phyloP scores from a whole-genome alignment of 2,113 vertebrate species.

The Ceratotherium simum region DNA sequence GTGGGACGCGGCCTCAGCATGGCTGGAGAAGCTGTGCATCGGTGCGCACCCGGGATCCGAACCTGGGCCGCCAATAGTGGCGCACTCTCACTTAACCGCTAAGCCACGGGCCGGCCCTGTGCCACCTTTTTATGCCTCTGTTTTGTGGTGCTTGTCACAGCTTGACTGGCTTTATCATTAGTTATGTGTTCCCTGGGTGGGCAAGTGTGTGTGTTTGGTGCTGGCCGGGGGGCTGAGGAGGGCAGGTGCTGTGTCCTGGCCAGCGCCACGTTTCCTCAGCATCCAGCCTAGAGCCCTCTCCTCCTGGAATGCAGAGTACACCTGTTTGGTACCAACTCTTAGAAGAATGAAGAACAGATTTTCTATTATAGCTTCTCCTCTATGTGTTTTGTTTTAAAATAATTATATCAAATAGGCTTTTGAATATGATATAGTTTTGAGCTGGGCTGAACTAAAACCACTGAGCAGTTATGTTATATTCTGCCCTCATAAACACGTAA shows the following conservation, averaged over 20 bases:
- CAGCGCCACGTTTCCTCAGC: background rate
- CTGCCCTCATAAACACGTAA: conserved; percentile 6
- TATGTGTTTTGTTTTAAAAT: conserved; percentile 54
- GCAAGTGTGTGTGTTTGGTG: background rate
- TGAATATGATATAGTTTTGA: conserved; percentile 34
- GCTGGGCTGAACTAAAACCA: conserved; percentile 29
- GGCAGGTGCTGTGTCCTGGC: background rate
- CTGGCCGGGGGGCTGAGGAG: background rate
- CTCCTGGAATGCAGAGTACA: background rate
- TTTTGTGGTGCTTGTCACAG: background rate
- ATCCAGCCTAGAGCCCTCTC: background rate
- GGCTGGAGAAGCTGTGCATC: too few relatives aligned
- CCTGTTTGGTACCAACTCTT: conserved; percentile 25
- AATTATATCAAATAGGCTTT: conserved; percentile 40
- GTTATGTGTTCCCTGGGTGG: background rate
- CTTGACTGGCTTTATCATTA: conserved; percentile 34
- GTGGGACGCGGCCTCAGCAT: too few relatives aligned
- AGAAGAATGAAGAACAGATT: background rate
- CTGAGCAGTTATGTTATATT: conserved; percentile 51
- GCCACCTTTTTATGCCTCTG: background rate
- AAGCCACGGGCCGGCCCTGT: too few relatives aligned
- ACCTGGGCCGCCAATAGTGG: too few relatives aligned
- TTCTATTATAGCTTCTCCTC: background rate
- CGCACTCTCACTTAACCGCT: too few relatives aligned
- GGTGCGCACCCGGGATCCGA: too few relatives aligned